Evolutionary conservation across 2,888 invertebrate genomes (phyloP), one percentile per base, ranked within the genome.

Genomic region (Perizoma flavofasciatum): DNA sequence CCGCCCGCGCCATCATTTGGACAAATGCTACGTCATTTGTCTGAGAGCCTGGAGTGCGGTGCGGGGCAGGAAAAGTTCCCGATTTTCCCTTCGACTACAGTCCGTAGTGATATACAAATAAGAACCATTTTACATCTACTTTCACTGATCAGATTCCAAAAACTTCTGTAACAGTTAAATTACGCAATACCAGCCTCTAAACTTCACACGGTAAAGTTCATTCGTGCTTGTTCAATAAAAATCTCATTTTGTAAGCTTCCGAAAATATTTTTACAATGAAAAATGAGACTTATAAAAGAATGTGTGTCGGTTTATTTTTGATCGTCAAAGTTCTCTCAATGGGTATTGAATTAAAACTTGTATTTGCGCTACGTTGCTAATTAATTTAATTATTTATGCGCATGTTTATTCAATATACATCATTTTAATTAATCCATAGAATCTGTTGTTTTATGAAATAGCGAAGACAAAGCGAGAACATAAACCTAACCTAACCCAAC

Each of bases 1-100:
- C 87, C 92, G 91, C 92, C 92, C 91, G 91, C 92, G 92, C 92
- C 92, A 92, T 92, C 92, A 92, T 92, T 92, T 90, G 92, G 92
- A 92, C 92, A 92, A 92, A 92, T 92, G 92, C 85, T 86, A 85
- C 85, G 84, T 89, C 92, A 92, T 92, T 92, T 92, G 87, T 92
- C 92, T 91, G 83, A 85, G 87, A 87, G 90, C 71, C 72, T 81
- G 86, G 76, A 73, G 79, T 65, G 77, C 67, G 79, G 82, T 66
- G 79, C 71, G 83, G 83, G 84, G 77, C 49, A 75, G 78, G 77
- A 74, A 73, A 75, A 76, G 72, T 70, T 68, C 70, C 51, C 45
- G 46, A 50, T 53, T 39, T 54, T 50, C 55, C 69, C 61, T 49
- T 59, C 61, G 60, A 88, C 81, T 83, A 65, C 72, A 66, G 69